Base-by-base conservation (phyloP, 2,888 invertebrate genomes). In the Galeopsomyia nigrocyanea region DNA sequence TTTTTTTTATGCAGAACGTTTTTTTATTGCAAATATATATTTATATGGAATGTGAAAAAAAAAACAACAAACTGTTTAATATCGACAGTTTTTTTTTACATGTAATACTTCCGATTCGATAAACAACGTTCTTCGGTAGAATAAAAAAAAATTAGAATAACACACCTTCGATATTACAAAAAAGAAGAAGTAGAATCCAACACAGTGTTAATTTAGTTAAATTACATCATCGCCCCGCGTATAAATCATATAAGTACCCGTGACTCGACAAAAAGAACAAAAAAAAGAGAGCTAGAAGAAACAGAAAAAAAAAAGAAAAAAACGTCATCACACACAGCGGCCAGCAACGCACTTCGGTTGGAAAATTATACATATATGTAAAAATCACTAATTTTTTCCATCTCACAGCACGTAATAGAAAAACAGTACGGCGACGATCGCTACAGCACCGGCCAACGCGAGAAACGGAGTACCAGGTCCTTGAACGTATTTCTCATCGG, bases 391-490 rank as follows among this genome's bases (percentile, higher is more conserved):
- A 17, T 13, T 60, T 58, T 58, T 19, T 19, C 39, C 9, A 19
- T 10, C 14, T 53, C 14, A 55, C 7, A 53, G 3, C 5, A 14
- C 9, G 13, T 73, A 71, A 68, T 77, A 77, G 17, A 77, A 66
- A 7, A 77, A 78, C 49, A 78, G 72, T 50, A 77, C 61, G 3
- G 80, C 73, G 13, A 80, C 55, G 10, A 80, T 64, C 5, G 78
- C 57, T 22, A 80, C 50, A 16, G 80, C 78, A 0, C 67, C 79
- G 14, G 77, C 61, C 2, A 81, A 62, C 13, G 81, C 3, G 1
- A 73, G 56, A 39, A 79, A 56, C 0, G 81, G 77, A 2, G 79
- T 2, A 0, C 81, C 80, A 0, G 81, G 77, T 16, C 77, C 77
- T 3, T 73, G 50, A 0, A 75, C 55, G 66, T 77, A 65, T 55